Conservation (phyloP, 2,888 invertebrate genomes). For the Dryobota labecula region DNA sequence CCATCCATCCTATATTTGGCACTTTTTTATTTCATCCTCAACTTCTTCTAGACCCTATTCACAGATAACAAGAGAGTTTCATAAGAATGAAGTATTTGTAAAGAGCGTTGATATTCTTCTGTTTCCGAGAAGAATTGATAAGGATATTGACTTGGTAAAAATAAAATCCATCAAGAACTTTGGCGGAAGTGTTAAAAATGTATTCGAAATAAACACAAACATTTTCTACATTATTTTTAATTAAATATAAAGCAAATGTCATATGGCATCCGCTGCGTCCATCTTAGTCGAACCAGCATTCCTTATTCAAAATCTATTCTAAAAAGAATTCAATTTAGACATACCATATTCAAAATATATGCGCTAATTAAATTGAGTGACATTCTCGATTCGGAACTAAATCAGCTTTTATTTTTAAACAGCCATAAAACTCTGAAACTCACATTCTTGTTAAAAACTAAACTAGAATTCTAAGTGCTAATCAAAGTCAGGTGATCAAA, state of each 20-base stretch:
- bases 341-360: conserved; percentile 55
- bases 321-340: conserved; percentile 43
- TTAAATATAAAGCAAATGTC: conserved; percentile 39
- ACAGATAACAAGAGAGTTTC: neutral
- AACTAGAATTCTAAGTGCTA: conserved; percentile 51
- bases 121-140: neutral
- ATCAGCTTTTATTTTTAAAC: conserved; percentile 45
- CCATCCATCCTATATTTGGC: neutral
- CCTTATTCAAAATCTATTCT: conserved; percentile 45
- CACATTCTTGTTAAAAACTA: conserved; percentile 30
- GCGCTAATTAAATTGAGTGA: conserved; percentile 54
- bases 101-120: neutral
- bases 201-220: conserved; percentile 21
- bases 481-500: conserved; percentile 32
- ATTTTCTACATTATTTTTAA: conserved; percentile 33
- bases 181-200: conserved; percentile 29
- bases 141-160: neutral
- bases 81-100: neutral
- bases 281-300: conserved; percentile 48
- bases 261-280: conserved; percentile 35
- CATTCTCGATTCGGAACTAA: conserved; percentile 42
- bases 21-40: neutral
- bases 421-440: conserved; percentile 9
- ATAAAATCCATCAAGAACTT: neutral
- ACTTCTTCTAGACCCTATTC: neutral